phyloP scores from a whole-genome alignment of 2,113 vertebrate species.

The Macroglossus sobrinus region DNA sequence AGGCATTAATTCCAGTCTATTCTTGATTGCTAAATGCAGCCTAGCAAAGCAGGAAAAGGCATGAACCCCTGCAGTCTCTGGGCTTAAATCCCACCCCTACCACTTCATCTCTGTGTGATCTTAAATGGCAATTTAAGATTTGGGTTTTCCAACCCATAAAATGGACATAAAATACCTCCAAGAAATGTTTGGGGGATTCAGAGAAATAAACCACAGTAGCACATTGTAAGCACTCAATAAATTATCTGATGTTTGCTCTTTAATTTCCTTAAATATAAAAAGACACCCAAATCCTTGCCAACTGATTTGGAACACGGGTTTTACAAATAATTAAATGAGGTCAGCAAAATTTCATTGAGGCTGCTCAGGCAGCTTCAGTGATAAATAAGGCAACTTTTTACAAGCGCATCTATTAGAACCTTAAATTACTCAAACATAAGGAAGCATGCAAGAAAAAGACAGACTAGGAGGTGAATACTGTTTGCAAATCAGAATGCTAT shows the following conservation, averaged over 20 bases:
- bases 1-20: background rate
- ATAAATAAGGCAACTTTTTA: conserved; percentile 60
- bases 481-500: background rate
- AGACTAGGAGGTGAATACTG: background rate
- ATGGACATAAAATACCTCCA: background rate
- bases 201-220: conserved; percentile 11
- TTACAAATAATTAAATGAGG: conserved; percentile 58
- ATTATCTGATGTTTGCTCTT: background rate
- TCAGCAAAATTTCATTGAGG: conserved; percentile 31
- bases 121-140: background rate
- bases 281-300: conserved; percentile 20
- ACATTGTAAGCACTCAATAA: background rate
- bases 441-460: background rate
- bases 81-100: background rate
- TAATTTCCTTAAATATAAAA: conserved; percentile 32
- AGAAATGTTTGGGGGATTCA: background rate
- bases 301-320: conserved; percentile 20
- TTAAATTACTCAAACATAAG: background rate
- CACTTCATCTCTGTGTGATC: background rate
- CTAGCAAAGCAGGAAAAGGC: background rate
- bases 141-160: background rate
- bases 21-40: background rate
- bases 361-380: background rate
- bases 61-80: background rate
- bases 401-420: background rate